Conservation (phyloP, 2,797 vertebrate species). For the Furcifer pardalis region DNA sequence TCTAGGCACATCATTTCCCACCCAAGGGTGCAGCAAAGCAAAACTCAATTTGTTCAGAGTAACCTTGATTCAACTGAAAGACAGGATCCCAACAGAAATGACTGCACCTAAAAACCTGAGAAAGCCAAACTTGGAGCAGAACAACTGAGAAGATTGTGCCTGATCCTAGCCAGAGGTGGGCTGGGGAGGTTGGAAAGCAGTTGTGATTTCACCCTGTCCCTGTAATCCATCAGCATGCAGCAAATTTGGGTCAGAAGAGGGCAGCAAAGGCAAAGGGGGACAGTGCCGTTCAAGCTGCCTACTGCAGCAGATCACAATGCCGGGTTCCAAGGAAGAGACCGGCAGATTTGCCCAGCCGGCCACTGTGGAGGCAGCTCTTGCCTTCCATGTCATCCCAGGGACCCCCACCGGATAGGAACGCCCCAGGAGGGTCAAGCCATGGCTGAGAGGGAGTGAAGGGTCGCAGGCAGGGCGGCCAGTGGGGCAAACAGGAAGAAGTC, state of each 20-base stretch:
- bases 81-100: not conserved
- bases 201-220: not conserved
- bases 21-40: not conserved
- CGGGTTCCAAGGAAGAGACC: not conserved
- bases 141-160: not conserved
- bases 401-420: slow-evolving; percentile 42
- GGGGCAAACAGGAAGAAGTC: slow-evolving; percentile 41
- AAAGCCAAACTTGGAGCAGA: not conserved
- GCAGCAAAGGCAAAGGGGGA: slow-evolving; percentile 19
- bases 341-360: not conserved
- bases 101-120: not conserved
- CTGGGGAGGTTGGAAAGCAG: not conserved
- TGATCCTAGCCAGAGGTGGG: not conserved
- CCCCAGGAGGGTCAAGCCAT: slow-evolving; percentile 32
- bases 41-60: not conserved
- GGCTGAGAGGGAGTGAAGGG: slow-evolving; percentile 20
- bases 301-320: not conserved
- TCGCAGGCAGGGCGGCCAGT: not conserved
- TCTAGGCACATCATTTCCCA: not conserved
- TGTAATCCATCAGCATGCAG: not conserved
- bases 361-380: not conserved
- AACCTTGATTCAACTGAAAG: not conserved
- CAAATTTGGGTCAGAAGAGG: not conserved
- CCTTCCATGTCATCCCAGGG: slow-evolving; percentile 38
- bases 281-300: not conserved